These are phyloP conservation scores for Poecilia wingei DNA, from an alignment of 2,797 vertebrate species.

Conservation along the genomic window DNA sequence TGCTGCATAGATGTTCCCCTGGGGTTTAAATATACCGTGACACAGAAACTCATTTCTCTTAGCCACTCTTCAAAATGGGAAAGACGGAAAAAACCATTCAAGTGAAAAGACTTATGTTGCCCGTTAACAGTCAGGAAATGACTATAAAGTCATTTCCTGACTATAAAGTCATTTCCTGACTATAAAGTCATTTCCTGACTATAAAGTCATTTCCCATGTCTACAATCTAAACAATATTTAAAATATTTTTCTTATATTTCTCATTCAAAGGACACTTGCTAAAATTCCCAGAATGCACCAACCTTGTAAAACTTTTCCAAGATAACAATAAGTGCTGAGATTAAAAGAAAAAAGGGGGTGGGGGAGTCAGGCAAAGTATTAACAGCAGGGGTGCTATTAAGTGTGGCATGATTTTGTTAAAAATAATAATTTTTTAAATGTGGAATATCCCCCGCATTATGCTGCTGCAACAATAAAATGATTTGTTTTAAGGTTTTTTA, in stretches of 20 bases:
- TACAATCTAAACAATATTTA: not conserved
- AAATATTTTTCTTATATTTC: not conserved
- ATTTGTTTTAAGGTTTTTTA: not conserved
- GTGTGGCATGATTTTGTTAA: not conserved
- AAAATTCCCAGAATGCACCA: not conserved
- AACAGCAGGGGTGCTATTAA: not conserved
- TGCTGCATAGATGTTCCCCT: not conserved
- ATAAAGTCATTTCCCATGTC: not conserved
- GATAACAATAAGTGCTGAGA: not conserved
- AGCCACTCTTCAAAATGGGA: not conserved
- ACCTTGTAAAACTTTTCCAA: not conserved
- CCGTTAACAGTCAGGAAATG: not conserved
- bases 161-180: not conserved
- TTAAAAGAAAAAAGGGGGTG: not conserved
- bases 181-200: not conserved
- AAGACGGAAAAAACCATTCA: not conserved
- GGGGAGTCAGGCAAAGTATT: not conserved
- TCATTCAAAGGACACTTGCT: not conserved
- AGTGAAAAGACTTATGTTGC: not conserved
- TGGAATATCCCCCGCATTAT: not conserved
- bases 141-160: no score
- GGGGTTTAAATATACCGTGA: not conserved
- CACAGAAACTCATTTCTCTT: not conserved
- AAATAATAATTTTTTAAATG: not conserved
- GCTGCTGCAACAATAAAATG: not conserved